phyloP scores from a whole-genome alignment of 92 coral and sea anemone species.

The Porites lobata region DNA sequence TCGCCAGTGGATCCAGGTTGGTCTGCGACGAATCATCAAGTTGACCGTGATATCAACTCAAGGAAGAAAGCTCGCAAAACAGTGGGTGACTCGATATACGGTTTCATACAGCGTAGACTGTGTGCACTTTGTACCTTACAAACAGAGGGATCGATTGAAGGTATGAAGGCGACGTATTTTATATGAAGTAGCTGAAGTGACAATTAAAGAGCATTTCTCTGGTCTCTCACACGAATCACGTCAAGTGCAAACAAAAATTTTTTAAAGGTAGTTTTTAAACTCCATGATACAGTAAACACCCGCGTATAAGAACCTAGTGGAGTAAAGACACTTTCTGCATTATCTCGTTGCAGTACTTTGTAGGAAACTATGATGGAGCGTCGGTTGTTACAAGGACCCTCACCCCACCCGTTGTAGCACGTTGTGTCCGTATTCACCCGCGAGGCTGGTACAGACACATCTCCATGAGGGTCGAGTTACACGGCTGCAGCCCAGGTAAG shows the following conservation, averaged over 20 bases:
- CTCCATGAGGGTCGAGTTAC: conserved; percentile 83
- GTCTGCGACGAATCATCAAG: conserved; percentile 72
- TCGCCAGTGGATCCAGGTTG: conserved; percentile 88
- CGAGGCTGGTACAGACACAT: conserved; percentile 88
- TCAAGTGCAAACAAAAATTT: too few relatives aligned
- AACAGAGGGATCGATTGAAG: conserved; percentile 66
- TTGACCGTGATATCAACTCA: conserved; percentile 86
- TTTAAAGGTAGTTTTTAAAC: too few relatives aligned
- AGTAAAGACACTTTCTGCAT: background rate
- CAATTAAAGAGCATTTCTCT: too few relatives aligned
- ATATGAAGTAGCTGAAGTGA: too few relatives aligned
- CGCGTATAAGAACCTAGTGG: too few relatives aligned
- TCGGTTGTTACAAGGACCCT: conserved; percentile 77
- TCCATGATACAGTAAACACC: too few relatives aligned
- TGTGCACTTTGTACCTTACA: conserved; percentile 75
- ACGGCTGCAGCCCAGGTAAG: conserved; percentile 87
- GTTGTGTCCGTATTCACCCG: conserved; percentile 81
- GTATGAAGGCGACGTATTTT: background rate
- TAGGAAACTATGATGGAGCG: conserved; percentile 81
- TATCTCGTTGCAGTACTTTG: conserved; percentile 62
- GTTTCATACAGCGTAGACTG: conserved; percentile 81
- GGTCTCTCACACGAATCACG: too few relatives aligned
- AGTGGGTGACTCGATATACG: conserved; percentile 75
- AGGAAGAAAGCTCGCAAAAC: conserved; percentile 75
- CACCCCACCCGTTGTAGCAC: conserved; percentile 73